phyloP scores from a whole-genome alignment of 2,113 vertebrate genomes.

The Anolis sagrei region DNA sequence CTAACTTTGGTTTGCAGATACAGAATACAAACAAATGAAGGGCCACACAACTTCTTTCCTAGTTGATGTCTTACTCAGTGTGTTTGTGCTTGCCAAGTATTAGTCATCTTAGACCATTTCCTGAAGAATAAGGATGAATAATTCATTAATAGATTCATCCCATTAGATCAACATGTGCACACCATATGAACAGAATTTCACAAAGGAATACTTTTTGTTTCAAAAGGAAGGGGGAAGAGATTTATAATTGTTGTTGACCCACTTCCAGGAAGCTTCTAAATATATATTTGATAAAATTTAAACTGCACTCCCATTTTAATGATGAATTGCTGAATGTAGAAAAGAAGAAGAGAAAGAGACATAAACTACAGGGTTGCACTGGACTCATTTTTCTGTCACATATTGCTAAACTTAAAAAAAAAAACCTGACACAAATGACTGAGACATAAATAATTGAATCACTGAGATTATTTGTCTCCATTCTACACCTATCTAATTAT shows the following conservation, averaged over 20 bases:
- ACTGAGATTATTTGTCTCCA: background rate
- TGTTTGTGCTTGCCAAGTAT: background rate
- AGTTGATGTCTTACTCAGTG: background rate
- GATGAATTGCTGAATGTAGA: background rate
- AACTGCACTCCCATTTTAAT: constrained; percentile 1
- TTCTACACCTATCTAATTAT: constrained; percentile 12
- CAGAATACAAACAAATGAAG: background rate
- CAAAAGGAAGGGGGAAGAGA: background rate
- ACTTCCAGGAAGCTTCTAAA: background rate
- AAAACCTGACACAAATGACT: constrained; percentile 11
- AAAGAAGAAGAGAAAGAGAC: background rate
- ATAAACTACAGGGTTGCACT: background rate
- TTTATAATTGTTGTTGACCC: background rate
- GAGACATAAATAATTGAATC: constrained; percentile 30
- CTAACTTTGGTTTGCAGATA: background rate
- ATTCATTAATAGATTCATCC: background rate
- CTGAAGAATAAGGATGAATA: constrained; percentile 1
- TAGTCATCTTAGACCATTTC: background rate
- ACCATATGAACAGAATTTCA: background rate
- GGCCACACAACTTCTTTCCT: background rate
- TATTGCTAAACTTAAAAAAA: background rate
- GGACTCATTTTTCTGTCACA: background rate
- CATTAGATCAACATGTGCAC: background rate
- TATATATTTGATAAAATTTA: background rate
- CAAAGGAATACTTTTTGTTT: background rate